phyloP scores from a whole-genome alignment of 2,113 vertebrate species.

The Pachycephala philippinensis region DNA sequence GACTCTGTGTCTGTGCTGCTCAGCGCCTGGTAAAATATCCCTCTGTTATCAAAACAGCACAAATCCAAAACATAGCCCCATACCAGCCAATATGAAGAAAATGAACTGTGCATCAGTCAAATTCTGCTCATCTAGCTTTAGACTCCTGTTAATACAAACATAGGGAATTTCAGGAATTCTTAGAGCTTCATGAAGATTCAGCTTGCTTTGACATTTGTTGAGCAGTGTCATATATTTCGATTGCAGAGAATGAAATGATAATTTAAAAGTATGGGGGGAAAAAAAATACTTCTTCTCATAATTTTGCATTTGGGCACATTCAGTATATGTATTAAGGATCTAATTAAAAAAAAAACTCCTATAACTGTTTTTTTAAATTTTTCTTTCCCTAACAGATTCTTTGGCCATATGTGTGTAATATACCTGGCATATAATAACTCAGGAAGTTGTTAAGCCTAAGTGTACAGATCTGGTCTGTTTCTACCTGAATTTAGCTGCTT shows the following conservation, averaged over 20 bases:
- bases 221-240: background rate
- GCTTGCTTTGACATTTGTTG: background rate
- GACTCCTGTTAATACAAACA: background rate
- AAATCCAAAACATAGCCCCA: background rate
- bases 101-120: background rate
- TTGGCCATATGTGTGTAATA: background rate
- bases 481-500: background rate
- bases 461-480: background rate
- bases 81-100: background rate
- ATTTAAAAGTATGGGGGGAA: background rate
- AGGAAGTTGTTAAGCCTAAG: background rate
- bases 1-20: background rate
- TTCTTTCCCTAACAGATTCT: background rate
- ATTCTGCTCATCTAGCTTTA: background rate
- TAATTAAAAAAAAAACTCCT: background rate
- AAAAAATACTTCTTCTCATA: background rate
- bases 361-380: background rate
- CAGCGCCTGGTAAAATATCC: background rate
- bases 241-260: background rate
- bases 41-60: background rate
- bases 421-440: background rate
- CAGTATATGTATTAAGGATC: background rate
- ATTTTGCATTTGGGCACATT: background rate
- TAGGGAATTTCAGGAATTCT: background rate
- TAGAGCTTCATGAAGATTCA: background rate